Evolutionary conservation across 1,140 invertebrate species (phyloP).

Genomic region (Psix sp.): DNA sequence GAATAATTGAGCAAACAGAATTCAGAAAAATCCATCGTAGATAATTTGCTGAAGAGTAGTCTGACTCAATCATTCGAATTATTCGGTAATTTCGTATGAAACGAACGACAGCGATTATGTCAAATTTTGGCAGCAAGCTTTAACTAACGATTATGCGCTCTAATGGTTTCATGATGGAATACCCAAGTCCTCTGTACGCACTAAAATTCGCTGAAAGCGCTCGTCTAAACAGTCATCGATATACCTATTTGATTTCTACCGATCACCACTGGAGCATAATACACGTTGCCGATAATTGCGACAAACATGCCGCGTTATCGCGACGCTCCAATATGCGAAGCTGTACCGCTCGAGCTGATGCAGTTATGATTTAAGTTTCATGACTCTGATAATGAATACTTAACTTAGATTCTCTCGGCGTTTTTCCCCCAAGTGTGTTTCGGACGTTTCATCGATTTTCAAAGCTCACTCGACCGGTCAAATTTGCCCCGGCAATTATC

Average conservation of each 20-base stretch:
- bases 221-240: constrained; percentile 42
- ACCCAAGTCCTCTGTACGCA: constrained; percentile 32
- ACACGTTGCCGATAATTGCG: constrained; percentile 35
- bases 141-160: constrained; percentile 47
- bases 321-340: constrained; percentile 31
- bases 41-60: too few relatives aligned
- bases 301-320: constrained; percentile 38
- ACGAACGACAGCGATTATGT: constrained; percentile 35
- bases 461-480: too few relatives aligned
- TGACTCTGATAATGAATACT: constrained; percentile 42
- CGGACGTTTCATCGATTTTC: too few relatives aligned
- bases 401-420: constrained; percentile 3
- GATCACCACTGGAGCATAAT: constrained; percentile 52
- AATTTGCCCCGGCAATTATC: too few relatives aligned
- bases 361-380: constrained; percentile 44
- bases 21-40: too few relatives aligned
- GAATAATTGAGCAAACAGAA: too few relatives aligned
- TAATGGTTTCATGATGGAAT: constrained; percentile 46
- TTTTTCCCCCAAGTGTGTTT: constrained; percentile 6
- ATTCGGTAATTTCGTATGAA: constrained; percentile 18
- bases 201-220: constrained; percentile 39
- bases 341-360: too few relatives aligned
- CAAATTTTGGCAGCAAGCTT: constrained; percentile 32
- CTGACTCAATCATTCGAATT: constrained; percentile 31
- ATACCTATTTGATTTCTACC: constrained; percentile 50